phyloP scores from a whole-genome alignment of 1,140 invertebrate species.

The Monomorium pharaonis region DNA sequence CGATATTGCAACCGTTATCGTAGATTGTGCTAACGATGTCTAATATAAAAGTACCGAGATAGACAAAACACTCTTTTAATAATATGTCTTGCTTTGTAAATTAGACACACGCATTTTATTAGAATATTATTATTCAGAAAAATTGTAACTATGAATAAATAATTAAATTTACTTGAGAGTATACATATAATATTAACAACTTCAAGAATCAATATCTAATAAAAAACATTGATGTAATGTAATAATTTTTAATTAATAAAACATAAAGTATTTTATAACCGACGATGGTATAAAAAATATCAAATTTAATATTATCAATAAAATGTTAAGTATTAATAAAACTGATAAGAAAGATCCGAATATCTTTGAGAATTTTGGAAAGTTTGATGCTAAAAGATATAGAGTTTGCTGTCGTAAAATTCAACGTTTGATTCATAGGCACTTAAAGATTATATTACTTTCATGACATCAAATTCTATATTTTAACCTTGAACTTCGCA shows the following conservation, averaged over 20 bases:
- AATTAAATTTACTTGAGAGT: background rate
- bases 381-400: too few species aligned
- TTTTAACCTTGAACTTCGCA: too few species aligned
- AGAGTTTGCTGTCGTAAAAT: too few species aligned
- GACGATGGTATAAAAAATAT: background rate
- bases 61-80: background rate
- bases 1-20: background rate
- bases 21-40: background rate
- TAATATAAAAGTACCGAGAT: slow-evolving; percentile 27
- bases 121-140: background rate
- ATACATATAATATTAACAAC: background rate
- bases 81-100: background rate
- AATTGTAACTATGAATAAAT: background rate
- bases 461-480: too few species aligned
- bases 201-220: background rate
- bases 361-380: too few species aligned
- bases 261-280: background rate
- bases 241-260: background rate
- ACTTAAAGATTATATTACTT: too few species aligned
- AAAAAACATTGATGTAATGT: background rate
- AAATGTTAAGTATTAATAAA: background rate
- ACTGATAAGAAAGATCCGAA: too few species aligned
- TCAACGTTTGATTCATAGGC: too few species aligned
- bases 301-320: background rate
- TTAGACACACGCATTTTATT: background rate